Evolutionary conservation across 2,888 invertebrate species (phyloP), one percentile per base, ranked within the genome.

Genomic region (Lithophane socia): DNA sequence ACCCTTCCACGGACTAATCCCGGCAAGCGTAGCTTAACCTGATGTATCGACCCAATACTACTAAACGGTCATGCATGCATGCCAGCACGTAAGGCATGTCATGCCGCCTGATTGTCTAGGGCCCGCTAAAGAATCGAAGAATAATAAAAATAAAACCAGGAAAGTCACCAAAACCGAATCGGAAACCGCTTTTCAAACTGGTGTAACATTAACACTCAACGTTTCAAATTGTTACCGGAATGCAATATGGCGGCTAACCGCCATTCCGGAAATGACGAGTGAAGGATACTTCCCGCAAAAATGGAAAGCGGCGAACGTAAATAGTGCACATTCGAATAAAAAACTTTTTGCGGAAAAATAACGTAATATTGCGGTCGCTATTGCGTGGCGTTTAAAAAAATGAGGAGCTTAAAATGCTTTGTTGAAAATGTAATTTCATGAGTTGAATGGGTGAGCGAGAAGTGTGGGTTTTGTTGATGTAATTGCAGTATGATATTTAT

Each of bases 231-330:
- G 65, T 47, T n/a, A 65, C 37, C 76, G 44, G 44, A 65, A 81
- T 29, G 29, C 75, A 86, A 84, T 79, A 86, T 86, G 81, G 81
- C 79, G 42, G 78, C 1, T 47, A 49, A 18, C 52, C 18, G 29
- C n/a, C 49, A 72, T 65, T 16, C 52, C 49, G 65, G 65, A 71
- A 63, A 42, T 75, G 52, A 75, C 64, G 37, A n/a, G 4, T 70
- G 47, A 77, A 86, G 65, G 64, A 76, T 71, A 56, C 87, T 75
- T 37, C 29, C 67, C 29, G 13, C 54, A 77, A 68, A 81, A 76
- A 79, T 65, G 64, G 12, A 56, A 77, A 49, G 16, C 68, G 64
- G 44, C n/a, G 10, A 83, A 56, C 61, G 56, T 58, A 70, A 83
- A 83, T 65, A 82, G 10, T 44, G 63, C 42, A 49, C 47, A 49